Base-by-base conservation (phyloP, 1,140 invertebrate species). In the Goniozus legneri region DNA sequence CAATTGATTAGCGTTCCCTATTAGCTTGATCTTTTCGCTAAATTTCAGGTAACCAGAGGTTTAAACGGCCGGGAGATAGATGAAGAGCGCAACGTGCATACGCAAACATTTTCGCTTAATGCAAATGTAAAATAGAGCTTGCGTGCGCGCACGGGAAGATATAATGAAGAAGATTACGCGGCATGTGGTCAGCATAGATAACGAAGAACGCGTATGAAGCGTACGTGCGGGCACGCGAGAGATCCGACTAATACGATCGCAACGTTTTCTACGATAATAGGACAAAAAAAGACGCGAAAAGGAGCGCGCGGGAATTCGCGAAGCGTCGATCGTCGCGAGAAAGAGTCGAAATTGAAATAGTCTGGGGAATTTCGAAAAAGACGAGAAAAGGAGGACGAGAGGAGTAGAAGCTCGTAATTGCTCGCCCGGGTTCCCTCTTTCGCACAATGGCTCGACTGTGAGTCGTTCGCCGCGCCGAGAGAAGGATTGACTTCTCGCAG, bases 91-190 rank as follows among this genome's bases (percentile, higher is more conserved):
- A 43, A 51, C 52, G 35, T 40, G 47, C 57, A 52, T 58, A 50
- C 44, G 48, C 62, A 68, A 71, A 69, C 60, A 68, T 71, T 71
- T 71, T 69, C 65, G 63, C 69, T 71, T 58, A 67, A 69, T 67
- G 67, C 60, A 63, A 71, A 71, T 71, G 66, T 64, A 64, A 65
- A 68, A 65, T 57, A 61, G 63, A n/a, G n/a, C n/a, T n/a, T n/a
- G n/a, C n/a, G n/a, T n/a, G n/a, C n/a, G n/a, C n/a, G n/a, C n/a
- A 43, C 54, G 43, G 52, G 47, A 45, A 64, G 60, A 67, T 65
- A 69, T 71, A 71, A 69, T 67, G 64, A 69, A 65, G 67, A 69
- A 71, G 68, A 71, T 71, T 71, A 69, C 64, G 62, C 59, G 55
- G 64, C 69, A 69, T 71, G 65, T 60, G 69, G 67, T 68, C 65